Conservation (phyloP, 2,888 invertebrate species). For the Drosophila borborema region DNA sequence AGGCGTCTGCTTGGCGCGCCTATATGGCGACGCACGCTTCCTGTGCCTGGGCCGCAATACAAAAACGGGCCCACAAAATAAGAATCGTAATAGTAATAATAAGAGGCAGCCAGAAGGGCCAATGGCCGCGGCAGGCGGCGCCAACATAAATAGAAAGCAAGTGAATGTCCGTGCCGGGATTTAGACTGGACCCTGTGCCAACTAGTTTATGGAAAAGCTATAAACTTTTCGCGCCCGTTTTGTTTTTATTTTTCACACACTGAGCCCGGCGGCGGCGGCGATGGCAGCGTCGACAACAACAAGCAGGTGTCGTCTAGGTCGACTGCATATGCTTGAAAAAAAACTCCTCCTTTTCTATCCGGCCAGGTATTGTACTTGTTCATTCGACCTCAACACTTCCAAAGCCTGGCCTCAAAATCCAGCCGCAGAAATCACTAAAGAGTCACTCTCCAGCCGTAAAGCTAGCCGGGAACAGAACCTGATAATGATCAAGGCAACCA, state of each 20-base stretch:
- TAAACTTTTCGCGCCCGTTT: conserved; percentile 62
- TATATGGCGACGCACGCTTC: conserved; percentile 76
- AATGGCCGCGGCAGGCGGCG: conserved; percentile 64
- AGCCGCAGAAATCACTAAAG: conserved; percentile 72
- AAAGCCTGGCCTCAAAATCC: conserved; percentile 68
- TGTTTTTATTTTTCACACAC: conserved; percentile 44
- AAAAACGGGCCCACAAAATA: conserved; percentile 58
- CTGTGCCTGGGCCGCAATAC: conserved; percentile 37
- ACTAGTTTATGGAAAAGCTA: conserved; percentile 73
- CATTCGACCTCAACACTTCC: conserved; percentile 73
- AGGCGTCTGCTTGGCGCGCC: conserved; percentile 78
- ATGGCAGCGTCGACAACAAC: conserved; percentile 7
- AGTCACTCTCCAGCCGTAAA: conserved; percentile 46
- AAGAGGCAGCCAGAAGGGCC: conserved; percentile 62
- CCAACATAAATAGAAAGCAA: conserved; percentile 56
- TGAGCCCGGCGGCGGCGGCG: conserved; percentile 9
- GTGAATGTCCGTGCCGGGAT: conserved; percentile 30
- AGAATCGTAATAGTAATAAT: conserved; percentile 71
- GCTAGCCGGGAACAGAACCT: conserved; percentile 36
- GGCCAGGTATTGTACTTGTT: conserved; percentile 60
- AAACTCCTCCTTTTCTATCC: conserved; percentile 2
- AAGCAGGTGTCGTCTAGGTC: conserved; percentile 59
- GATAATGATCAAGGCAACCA: conserved; percentile 77
- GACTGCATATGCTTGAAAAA: conserved; percentile 43
- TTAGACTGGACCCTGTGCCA: conserved; percentile 29